Base-by-base conservation (phyloP, 2,797 vertebrate species). In the Coilia nasus region DNA sequence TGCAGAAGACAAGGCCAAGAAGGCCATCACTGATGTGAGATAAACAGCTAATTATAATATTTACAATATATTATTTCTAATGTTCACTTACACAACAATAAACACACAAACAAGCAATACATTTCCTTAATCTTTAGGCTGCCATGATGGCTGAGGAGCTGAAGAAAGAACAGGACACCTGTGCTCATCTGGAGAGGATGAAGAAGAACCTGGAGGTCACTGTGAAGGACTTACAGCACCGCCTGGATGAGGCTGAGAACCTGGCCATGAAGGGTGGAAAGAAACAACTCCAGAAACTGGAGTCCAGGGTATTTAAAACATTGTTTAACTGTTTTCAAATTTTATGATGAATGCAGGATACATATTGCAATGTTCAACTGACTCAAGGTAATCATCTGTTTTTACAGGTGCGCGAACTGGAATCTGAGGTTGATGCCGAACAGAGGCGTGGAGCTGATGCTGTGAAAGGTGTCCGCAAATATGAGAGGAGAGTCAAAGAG, bases 1-100 rank as follows among this genome's bases (percentile, higher is more conserved):
- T 23, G 97, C 97, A 41, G 97, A 97, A 81, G 97, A 98, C 10
- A 98, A 97, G 84, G 97, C 97, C 87, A 98, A 97, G 93, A 98
- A 98, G 85, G 97, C 97, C 3, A 97, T 98, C 90, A 97, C 96
- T 71, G 97, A 98, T 86, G 96, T 98, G 87, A 96, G 96, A 21
- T 54, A 54, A 54, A 54, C 50, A 54, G 50, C 9, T 41, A 5
- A 41, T 54, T 54, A 10, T 54, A 54, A 54, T 9, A 3, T 54
- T 2, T 1, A 54, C 14, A 14, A n/a, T n/a, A n/a, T n/a, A n/a
- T n/a, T n/a, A n/a, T n/a, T n/a, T n/a, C n/a, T n/a, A n/a, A n/a
- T n/a, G n/a, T n/a, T n/a, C n/a, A n/a, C n/a, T n/a, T n/a, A n/a
- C n/a, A n/a, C n/a, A n/a, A n/a, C n/a, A n/a, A n/a, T n/a, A n/a